These are phyloP conservation scores for Pardosa pseudoannulata DNA, from an alignment of 2,888 invertebrate genomes.

Conservation along the genomic window DNA sequence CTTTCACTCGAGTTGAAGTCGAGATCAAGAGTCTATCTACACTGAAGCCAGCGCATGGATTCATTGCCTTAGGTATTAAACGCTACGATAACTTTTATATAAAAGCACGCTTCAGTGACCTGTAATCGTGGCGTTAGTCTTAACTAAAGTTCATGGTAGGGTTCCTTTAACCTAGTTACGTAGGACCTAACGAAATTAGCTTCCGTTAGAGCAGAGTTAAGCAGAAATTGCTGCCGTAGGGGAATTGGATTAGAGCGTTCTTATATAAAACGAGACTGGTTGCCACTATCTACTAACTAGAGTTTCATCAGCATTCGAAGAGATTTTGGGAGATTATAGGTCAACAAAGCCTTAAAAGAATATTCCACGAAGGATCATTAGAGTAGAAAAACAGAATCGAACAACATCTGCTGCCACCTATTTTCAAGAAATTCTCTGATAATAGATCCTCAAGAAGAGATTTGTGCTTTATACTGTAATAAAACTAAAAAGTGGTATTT, in stretches of 20 bases:
- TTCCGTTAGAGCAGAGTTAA: slow-evolving; percentile 68
- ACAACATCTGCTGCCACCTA: not conserved
- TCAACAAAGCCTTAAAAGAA: not conserved
- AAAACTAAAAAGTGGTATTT: not conserved
- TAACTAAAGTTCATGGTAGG: slow-evolving; percentile 65
- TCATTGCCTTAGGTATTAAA: slow-evolving; percentile 34
- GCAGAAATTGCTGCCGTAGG: slow-evolving; percentile 57
- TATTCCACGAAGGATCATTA: slow-evolving; percentile 1
- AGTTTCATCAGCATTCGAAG: not conserved
- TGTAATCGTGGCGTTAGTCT: slow-evolving; percentile 36
- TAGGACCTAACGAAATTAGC: slow-evolving; percentile 62
- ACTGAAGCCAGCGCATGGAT: slow-evolving; percentile 6
- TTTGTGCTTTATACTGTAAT: not conserved
- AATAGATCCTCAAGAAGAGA: not conserved
- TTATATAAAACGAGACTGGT: slow-evolving; percentile 45
- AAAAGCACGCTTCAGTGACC: slow-evolving; percentile 64
- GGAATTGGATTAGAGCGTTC: slow-evolving; percentile 58
- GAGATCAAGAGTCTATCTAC: not conserved
- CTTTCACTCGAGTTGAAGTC: not conserved
- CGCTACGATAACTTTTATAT: slow-evolving; percentile 68
- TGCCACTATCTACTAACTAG: not conserved
- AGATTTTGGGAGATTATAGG: not conserved
- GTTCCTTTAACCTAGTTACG: slow-evolving; percentile 65
- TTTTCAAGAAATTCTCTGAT: not conserved
- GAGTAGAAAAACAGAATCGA: not conserved